Evolutionary conservation across 2,113 vertebrate species (phyloP).

Genomic region (Oxyruncus cristatus): DNA sequence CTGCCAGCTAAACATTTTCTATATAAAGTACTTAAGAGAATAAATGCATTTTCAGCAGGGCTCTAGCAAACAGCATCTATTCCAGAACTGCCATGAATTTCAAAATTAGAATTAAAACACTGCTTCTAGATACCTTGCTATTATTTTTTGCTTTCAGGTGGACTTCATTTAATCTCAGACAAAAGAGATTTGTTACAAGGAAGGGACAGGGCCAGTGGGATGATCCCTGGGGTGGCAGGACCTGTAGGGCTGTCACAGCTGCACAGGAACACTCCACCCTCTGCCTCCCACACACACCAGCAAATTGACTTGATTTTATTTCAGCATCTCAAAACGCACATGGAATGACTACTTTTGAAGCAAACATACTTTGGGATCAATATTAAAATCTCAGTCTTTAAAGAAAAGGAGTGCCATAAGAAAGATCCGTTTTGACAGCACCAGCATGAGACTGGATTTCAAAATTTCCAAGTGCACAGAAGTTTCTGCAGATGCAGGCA

Average conservation of each 20-base stretch:
- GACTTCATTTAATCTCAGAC: neutral
- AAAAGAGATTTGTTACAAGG: neutral
- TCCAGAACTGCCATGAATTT: neutral
- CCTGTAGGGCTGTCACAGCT: neutral
- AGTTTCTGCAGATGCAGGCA: neutral
- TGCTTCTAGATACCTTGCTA: neutral
- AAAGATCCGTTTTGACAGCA: neutral
- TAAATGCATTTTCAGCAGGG: neutral
- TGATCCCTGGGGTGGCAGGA: neutral
- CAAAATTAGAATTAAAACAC: neutral
- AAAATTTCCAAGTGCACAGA: neutral
- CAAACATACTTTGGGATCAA: neutral
- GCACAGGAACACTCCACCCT: neutral
- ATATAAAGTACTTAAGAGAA: neutral
- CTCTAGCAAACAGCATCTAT: neutral
- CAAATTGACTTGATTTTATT: neutral
- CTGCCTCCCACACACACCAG: neutral
- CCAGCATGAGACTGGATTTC: neutral
- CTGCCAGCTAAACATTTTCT: neutral
- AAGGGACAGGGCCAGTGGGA: neutral
- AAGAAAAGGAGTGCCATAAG: neutral
- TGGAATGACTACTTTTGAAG: neutral
- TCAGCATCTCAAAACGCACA: neutral
- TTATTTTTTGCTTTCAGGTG: neutral
- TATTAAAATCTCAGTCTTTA: neutral